These are phyloP conservation scores for Cephus runcator DNA, from an alignment of 2,888 invertebrate species.

Conservation along the genomic window DNA sequence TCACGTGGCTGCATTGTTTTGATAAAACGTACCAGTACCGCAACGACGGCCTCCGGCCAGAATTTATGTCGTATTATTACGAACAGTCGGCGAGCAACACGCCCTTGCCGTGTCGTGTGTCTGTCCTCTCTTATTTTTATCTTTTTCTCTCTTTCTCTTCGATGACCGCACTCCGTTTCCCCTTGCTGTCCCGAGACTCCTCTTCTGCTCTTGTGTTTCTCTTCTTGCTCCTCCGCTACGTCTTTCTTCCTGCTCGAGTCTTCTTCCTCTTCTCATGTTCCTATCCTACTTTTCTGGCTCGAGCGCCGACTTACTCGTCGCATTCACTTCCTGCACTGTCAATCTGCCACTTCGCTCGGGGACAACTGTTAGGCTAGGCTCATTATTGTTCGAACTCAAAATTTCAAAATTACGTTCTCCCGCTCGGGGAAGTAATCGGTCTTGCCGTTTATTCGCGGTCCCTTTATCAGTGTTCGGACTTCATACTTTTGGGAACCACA, in stretches of 20 bases:
- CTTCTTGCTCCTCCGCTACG: not conserved
- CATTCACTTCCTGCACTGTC: not conserved
- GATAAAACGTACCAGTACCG: slow-evolving; percentile 1
- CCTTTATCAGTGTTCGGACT: not conserved
- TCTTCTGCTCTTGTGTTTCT: not conserved
- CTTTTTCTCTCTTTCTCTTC: not conserved
- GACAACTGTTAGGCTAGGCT: not conserved
- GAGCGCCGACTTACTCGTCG: not conserved
- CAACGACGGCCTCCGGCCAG: not conserved
- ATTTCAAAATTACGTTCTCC: not conserved
- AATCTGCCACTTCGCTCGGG: not conserved
- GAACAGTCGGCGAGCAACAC: slow-evolving; percentile 1
- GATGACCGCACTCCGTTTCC: not conserved
- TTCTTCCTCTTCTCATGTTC: not conserved
- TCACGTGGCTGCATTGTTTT: not conserved
- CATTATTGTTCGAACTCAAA: not conserved
- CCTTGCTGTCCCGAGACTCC: not conserved
- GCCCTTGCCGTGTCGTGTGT: not conserved
- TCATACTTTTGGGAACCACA: not conserved
- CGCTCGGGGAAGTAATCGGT: not conserved
- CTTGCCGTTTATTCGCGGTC: not conserved
- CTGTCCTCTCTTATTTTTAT: not conserved
- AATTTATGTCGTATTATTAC: not conserved
- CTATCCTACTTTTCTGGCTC: not conserved
- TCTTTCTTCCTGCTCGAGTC: not conserved